Conservation (phyloP, 1,140 invertebrate genomes). For the Achatina immaculata region DNA sequence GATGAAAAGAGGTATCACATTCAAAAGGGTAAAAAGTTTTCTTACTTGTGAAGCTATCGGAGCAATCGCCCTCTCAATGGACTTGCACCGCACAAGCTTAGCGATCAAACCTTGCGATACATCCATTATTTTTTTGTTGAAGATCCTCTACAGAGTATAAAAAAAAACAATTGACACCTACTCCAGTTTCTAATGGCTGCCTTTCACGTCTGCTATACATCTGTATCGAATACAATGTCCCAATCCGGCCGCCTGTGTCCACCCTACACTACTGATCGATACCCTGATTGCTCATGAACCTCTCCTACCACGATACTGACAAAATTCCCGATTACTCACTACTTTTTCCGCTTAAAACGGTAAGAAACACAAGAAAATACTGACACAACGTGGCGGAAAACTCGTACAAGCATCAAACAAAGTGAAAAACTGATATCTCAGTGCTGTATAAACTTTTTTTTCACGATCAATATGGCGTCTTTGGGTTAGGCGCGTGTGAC, state of each 20-base stretch:
- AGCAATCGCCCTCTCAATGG: conserved; percentile 16
- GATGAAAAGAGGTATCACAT: too few relatives aligned
- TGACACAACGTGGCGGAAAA: neutral
- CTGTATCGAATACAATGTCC: conserved; percentile 29
- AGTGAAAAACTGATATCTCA: neutral
- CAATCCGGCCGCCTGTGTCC: neutral
- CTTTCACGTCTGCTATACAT: too few relatives aligned
- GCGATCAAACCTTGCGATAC: conserved; percentile 13
- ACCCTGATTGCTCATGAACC: conserved; percentile 29
- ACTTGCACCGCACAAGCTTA: conserved; percentile 33
- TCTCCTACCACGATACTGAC: neutral
- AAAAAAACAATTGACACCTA: too few relatives aligned
- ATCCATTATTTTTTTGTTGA: conserved; percentile 16
- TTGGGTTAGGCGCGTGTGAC: neutral
- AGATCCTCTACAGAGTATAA: too few relatives aligned
- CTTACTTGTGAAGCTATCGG: conserved; percentile 34
- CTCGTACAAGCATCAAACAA: neutral
- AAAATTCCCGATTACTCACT: conserved; percentile 13
- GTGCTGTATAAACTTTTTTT: neutral
- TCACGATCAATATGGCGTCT: conserved; percentile 30
- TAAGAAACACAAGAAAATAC: neutral
- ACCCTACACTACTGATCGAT: conserved; percentile 23
- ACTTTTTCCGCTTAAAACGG: neutral
- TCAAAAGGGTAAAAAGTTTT: neutral
- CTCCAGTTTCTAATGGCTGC: too few relatives aligned